A percentile compares a stretch with the other conserved stretches of the same genome.
Conservation (phyloP, 2,113 vertebrate genomes). For the Silurus meridionalis region DNA sequence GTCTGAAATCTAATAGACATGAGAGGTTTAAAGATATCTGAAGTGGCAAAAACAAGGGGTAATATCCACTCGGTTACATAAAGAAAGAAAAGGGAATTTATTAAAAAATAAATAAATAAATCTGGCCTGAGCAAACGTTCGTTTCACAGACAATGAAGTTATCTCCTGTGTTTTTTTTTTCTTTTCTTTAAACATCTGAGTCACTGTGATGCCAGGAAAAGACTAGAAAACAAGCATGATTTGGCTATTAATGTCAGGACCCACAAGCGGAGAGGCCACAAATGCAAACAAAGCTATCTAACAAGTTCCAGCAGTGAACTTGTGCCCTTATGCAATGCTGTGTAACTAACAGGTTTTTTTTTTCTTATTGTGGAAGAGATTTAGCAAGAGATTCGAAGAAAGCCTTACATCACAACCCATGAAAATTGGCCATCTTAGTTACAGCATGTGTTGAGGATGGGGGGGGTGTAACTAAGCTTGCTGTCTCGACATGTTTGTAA, state of each 20-base stretch:
- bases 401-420: constrained; percentile 44
- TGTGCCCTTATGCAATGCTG: constrained; percentile 34
- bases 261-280: neutral
- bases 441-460: constrained; percentile 6
- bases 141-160: neutral
- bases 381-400: constrained; percentile 53
- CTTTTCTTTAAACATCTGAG: neutral
- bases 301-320: constrained; percentile 23
- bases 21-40: neutral
- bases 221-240: neutral
- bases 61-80: neutral
- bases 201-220: constrained; percentile 1
- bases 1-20: neutral
- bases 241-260: neutral
- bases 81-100: neutral
- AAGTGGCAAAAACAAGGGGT: constrained; percentile 11
- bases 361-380: constrained; percentile 34
- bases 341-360: constrained; percentile 38
- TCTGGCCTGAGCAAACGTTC: neutral
- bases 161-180: neutral
- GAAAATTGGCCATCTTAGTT: constrained; percentile 24
- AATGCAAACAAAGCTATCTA: neutral
- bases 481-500: constrained; percentile 39
- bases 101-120: neutral
- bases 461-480: neutral